Base-by-base conservation (phyloP, 1,140 invertebrate species). In the Drosophila arawakana region DNA sequence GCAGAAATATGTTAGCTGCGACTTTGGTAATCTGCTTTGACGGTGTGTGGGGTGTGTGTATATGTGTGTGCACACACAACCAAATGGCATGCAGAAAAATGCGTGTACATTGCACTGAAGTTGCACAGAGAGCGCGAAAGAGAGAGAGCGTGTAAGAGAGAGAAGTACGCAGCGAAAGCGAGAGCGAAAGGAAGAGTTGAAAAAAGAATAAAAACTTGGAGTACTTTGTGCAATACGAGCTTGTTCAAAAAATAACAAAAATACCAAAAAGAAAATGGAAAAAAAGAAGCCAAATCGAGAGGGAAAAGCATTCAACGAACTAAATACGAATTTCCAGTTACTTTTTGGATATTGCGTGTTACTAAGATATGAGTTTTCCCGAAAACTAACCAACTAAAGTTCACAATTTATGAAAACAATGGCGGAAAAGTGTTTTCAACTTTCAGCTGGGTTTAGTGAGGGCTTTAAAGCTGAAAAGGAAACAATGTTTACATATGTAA, bases 11-110 rank as follows among this genome's bases (percentile, higher is more conserved):
- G 83, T 88, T 88, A 75, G 80, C 73, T 80, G 76, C 84, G 77
- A 89, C 84, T 89, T 86, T 83, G 72, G 83, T 88, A 88, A 88
- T 88, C 83, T 83, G 78, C 82, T 65, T 30, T 57, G 35, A 46
- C 67, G 71, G 39, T 43, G 34, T 57, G 55, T 54, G 71, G 60
- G 63, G 57, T 52, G 44, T 52, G 46, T 52, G 46, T 34, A 44
- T 34, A 7, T 54, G 47, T 55, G 46, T 55, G 37, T 46, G 25
- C 46, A 59, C 44, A 75, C 35, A 61, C 52, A 55, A 9, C 34
- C 47, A 67, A 70, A 77, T 67, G 35, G 60, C 49, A 65, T 71
- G 73, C 66, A 61, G 44, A 72, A 76, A 68, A 88, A 74, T 80
- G 83, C 80, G 83, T 86, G 70, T 62, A 79, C 50, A 70, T 39